A percentile compares a stretch with the other conserved stretches of the same genome.
Conservation (phyloP, 2,113 vertebrate species). For the Picathartes gymnocephalus region DNA sequence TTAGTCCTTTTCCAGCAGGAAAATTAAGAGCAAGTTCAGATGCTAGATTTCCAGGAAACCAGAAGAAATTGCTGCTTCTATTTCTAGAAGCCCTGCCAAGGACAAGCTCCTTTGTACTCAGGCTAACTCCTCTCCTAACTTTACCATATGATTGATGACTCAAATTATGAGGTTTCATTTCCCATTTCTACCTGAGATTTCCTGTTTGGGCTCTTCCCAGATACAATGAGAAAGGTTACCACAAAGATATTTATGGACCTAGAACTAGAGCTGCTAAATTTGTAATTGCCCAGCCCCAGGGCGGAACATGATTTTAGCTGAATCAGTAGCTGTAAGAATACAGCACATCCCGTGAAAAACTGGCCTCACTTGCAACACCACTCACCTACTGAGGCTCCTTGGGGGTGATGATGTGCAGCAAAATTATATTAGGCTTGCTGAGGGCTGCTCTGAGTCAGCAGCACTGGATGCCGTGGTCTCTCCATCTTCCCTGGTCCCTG, state of each 20-base stretch:
- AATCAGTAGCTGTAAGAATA: slow-evolving; percentile 33
- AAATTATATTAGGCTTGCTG: not conserved
- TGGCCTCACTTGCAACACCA: not conserved
- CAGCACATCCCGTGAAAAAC: not conserved
- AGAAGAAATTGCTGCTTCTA: slow-evolving; percentile 19
- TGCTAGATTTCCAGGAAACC: slow-evolving; percentile 37
- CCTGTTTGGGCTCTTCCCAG: slow-evolving; percentile 52
- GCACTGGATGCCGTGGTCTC: not conserved
- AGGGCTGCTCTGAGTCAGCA: not conserved
- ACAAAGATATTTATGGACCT: slow-evolving; percentile 53
- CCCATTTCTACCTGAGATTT: slow-evolving; percentile 61
- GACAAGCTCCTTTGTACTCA: not conserved
- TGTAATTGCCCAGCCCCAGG: slow-evolving; percentile 50
- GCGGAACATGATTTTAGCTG: slow-evolving; percentile 38
- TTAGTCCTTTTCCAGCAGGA: not conserved
- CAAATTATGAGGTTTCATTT: slow-evolving; percentile 49
- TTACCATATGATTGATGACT: slow-evolving; percentile 36
- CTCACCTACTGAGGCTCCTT: not conserved
- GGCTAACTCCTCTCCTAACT: slow-evolving; percentile 3
- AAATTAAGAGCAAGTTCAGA: not conserved
- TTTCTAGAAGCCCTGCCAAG: slow-evolving; percentile 20
- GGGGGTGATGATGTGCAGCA: not conserved
- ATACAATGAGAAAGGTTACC: slow-evolving; percentile 33
- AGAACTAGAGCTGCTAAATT: slow-evolving; percentile 45
- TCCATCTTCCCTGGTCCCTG: not conserved